Conservation (phyloP, 2,113 vertebrate genomes). For the Dinomys branickii region DNA sequence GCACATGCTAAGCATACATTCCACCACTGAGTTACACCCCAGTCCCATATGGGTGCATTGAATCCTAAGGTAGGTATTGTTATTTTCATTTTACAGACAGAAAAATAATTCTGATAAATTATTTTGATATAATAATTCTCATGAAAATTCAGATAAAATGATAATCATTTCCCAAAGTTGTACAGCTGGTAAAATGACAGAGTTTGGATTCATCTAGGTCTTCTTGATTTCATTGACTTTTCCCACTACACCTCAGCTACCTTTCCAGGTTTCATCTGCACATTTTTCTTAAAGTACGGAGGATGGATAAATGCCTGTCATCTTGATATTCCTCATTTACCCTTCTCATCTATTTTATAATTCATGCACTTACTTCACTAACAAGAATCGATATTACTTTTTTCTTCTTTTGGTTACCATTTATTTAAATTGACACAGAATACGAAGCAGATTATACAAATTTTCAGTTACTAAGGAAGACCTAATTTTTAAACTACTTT, state of each 20-base stretch:
- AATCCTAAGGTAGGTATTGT: constrained; percentile 49
- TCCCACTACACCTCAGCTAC: neutral
- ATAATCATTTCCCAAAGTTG: constrained; percentile 3
- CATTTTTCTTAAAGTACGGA: constrained; percentile 32
- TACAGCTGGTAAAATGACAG: neutral
- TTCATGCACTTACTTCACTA: neutral
- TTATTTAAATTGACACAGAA: constrained; percentile 11
- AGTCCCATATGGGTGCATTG: neutral
- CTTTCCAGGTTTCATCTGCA: constrained; percentile 11
- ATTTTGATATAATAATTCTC: neutral
- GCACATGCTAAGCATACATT: neutral
- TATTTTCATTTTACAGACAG: constrained; percentile 55
- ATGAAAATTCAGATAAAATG: neutral
- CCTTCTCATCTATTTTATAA: constrained; percentile 20
- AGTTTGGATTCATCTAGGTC: constrained; percentile 28
- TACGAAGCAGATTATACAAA: neutral
- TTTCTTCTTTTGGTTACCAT: neutral
- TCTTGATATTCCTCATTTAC: constrained; percentile 21
- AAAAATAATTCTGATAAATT: neutral
- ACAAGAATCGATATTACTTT: constrained; percentile 25
- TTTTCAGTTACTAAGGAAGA: constrained; percentile 34
- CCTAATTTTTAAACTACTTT: constrained; percentile 49
- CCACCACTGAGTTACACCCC: neutral
- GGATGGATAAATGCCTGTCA: neutral
- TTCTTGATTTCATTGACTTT: constrained; percentile 44